These are phyloP conservation scores for Phortica variegata DNA, from an alignment of 1,140 invertebrate species.

Conservation along the genomic window DNA sequence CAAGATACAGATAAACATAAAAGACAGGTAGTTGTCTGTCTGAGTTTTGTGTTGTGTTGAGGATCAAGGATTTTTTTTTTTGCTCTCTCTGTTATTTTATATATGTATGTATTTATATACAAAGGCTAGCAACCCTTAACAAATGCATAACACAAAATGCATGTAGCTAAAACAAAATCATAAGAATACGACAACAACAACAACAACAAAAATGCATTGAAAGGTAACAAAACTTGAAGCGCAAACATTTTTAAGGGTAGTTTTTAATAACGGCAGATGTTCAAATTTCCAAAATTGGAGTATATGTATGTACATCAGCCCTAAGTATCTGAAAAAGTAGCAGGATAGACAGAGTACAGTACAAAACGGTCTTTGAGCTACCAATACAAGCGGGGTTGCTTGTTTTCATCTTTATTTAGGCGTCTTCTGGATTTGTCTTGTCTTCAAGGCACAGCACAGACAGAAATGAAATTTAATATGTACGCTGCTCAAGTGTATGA, in stretches of 20 bases:
- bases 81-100: too few species aligned
- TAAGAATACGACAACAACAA: background rate
- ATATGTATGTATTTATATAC: too few species aligned
- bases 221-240: too few species aligned
- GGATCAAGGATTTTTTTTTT: too few species aligned
- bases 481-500: conserved; percentile 13
- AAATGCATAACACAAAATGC: background rate
- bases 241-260: conserved; percentile 17
- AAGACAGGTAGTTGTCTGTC: too few species aligned
- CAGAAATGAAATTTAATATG: conserved; percentile 40
- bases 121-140: conserved; percentile 27
- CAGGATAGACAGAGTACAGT: conserved; percentile 14
- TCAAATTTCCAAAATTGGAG: conserved; percentile 37
- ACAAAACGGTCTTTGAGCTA: too few species aligned
- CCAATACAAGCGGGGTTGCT: too few species aligned
- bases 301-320: conserved; percentile 11
- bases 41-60: too few species aligned
- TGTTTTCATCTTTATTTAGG: too few species aligned
- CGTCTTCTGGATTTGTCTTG: too few species aligned
- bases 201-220: too few species aligned
- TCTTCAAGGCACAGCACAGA: too few species aligned
- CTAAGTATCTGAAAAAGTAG: conserved; percentile 22
- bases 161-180: background rate
- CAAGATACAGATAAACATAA: conserved; percentile 40
- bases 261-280: conserved; percentile 37